Conservation (phyloP, 1,140 invertebrate species). For the Panagrolaimus sp. region DNA sequence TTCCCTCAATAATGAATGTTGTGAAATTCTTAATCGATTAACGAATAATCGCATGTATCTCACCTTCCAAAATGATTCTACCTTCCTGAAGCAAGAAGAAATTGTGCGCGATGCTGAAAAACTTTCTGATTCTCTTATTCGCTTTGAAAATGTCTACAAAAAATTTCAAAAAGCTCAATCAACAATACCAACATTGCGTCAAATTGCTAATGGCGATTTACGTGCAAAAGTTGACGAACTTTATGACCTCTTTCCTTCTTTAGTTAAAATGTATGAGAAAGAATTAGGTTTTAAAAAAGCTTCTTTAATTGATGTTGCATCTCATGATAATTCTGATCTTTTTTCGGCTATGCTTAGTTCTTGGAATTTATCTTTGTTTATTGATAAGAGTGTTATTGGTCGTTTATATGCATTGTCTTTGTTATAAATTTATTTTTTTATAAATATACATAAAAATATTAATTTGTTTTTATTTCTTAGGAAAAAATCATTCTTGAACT, state of each 20-base stretch:
- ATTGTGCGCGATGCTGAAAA: constrained; percentile 9
- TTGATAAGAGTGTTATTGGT: not conserved
- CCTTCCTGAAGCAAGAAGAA: not conserved
- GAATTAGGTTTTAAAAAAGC: not conserved
- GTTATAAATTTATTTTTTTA: not conserved
- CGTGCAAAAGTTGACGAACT: not conserved
- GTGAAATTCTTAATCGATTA: not conserved
- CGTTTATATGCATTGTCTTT: not conserved
- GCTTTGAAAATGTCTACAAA: not conserved
- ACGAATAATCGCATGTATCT: not conserved
- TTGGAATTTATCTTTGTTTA: not conserved
- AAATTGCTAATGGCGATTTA: not conserved
- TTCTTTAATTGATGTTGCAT: not conserved
- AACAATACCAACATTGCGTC: not conserved
- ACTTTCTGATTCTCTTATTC: not conserved
- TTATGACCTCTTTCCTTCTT: not conserved
- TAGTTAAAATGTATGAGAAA: constrained; percentile 12
- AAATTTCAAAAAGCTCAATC: not conserved
- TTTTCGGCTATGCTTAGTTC: not conserved
- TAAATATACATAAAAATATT: too few species aligned
- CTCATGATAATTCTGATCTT: not conserved
- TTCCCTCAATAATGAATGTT: not conserved
- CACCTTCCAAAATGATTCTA: too few species aligned
- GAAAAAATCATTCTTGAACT: not conserved
- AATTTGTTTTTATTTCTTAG: not conserved